Evolutionary conservation across 2,113 vertebrate species (phyloP), one percentile per base, ranked within the genome.

Genomic region (Turdus rufiventris): DNA sequence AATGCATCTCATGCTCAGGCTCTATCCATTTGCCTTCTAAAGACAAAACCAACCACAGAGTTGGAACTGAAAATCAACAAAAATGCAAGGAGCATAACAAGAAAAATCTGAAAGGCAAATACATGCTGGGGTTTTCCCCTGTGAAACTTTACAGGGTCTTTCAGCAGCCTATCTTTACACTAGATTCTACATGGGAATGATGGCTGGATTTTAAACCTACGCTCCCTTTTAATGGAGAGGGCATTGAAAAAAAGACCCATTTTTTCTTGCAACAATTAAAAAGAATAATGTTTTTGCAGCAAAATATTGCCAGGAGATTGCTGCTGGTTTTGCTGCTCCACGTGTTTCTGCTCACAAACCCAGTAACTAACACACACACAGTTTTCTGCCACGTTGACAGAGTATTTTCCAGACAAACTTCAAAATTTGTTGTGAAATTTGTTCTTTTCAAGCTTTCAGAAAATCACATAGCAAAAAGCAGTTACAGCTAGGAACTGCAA

Each of bases 91-190:
- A 65, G 18, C 13, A 67, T 43, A 85, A 80, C 4, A 54, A 83
- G 73, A 75, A 91, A 71, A 74, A 86, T 71, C 83, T 84, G 83
- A 96, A 90, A 94, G 68, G 61, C 83, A 91, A 92, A 86, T 43
- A 67, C 14, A 60, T 0, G 12, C 40, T 8, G 33, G 80, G 79
- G 51, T 84, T 93, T 93, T 88, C 63, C 79, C 76, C 79, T 72
- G 42, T n/a, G 15, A 67, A 76, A 73, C 18, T 71, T 40, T 23
- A 68, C 60, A 62, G 19, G 8, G 75, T 76, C 60, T 90, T 85
- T 91, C 42, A 88, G 82, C 83, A 63, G 77, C 14, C 19, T 18
- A 33, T 36, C 76, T 86, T 90, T 66, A 73, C 34, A 34, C 24
- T 14, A 42, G 31, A 83, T 45, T 36, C 71, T 73, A 45, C 23